Base-by-base conservation (phyloP, 2,888 invertebrate genomes). In the Volucella inanis region DNA sequence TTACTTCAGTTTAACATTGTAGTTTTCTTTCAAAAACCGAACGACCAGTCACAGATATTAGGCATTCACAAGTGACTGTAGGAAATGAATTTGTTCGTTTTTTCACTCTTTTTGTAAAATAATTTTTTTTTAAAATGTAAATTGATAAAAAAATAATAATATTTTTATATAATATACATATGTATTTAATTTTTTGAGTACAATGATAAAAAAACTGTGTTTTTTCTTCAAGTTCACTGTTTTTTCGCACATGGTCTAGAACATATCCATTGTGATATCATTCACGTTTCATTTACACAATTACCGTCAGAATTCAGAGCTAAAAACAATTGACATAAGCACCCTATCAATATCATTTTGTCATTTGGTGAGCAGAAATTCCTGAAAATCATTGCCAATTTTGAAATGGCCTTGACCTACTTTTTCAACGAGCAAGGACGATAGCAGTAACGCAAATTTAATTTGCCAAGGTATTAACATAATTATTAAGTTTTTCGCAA, bases 371-470 rank as follows among this genome's bases (percentile, higher is more conserved):
- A 31, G 8, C 6, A 6, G 31, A 31, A 31, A 61, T 61, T 54
- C 1, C 6, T 31, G 6, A 31, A 71, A 76, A 57, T 39, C 22
- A 45, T 14, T 39, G 61, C 59, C 76, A 62, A 81, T 45, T 72
- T 54, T 55, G 22, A 77, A 88, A 88, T 90, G 90, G 87, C 90
- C 90, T 90, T 90, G 90, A 90, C 90, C 90, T 87, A 90, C 39
- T 64, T 85, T 81, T 59, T 38, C 9, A 14, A 61, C 41, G n/a
- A 43, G 67, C 72, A 81, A 75, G 39, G 59, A 68, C 62, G 52
- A 62, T 39, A 72, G 57, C 68, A 71, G 81, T 85, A 81, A 81
- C 45, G 72, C 64, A 49, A 85, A 85, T 80, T 31, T 76, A 75
- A 85, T 85, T 76, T 31, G 50, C 50, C 50, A 70, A 52, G 61